Base-by-base conservation (phyloP, 2,797 vertebrate genomes). In the Astyanax mexicanus region DNA sequence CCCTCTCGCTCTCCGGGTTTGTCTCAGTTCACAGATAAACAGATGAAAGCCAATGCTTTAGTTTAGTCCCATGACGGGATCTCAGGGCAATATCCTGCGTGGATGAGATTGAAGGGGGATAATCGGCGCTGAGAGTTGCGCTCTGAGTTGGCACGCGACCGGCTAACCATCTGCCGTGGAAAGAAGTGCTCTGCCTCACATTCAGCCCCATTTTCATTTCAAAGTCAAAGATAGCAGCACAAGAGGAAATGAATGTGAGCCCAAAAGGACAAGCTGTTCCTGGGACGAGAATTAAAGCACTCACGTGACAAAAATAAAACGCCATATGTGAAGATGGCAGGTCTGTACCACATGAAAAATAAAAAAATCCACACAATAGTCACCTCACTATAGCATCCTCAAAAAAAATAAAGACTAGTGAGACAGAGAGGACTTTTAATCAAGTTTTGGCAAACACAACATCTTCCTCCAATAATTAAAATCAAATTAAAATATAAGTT, bases 151-250 rank as follows among this genome's bases (percentile, higher is more conserved):
- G 80, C 80, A 86, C 55, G 68, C 55, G 37, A 79, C 77, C 62
- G 61, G 84, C 47, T 71, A 73, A 67, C 88, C 90, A 89, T 90
- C 90, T 92, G 89, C 80, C 84, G 75, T 37, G 77, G 78, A 83
- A 76, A 76, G 69, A 44, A 85, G 51, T 68, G 62, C 80, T 75
- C 81, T 74, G 82, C 69, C 67, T 80, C 45, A 60, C 65, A 60
- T 74, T 68, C 37, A 42, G 76, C 21, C 65, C 44, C 72, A 71
- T 81, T 83, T 77, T 65, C 69, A 79, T 66, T 77, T 88, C 85
- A 85, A 75, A 83, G 73, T 83, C 57, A 44, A 82, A 80, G 81
- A 83, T 79, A 82, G 84, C 83, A 78, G 74, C 40, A 29, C 62
- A 84, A 83, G 77, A 85, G 85, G 83, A 84, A 81, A 84, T 72